A percentile compares a stretch with the other conserved stretches of the same genome.
phyloP scores from a whole-genome alignment of 2,888 invertebrate genomes.

The Glaucopsyche alexis region DNA sequence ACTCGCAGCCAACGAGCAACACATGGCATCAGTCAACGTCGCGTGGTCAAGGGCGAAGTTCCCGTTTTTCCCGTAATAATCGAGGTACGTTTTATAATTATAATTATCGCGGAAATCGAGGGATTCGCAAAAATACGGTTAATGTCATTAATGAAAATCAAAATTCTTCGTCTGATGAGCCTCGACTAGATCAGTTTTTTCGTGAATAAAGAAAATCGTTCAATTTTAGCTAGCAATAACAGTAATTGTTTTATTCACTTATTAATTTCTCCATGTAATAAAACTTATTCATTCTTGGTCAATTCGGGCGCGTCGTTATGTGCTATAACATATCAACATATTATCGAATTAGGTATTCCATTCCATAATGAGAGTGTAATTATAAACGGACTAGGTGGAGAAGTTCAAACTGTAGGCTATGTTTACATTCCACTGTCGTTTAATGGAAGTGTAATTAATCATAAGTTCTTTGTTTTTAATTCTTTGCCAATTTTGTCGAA shows the following conservation, averaged over 20 bases:
- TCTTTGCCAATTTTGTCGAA: conserved; percentile 12
- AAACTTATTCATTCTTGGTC: conserved; percentile 17
- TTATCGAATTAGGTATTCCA: conserved; percentile 4
- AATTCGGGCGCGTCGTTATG: conserved; percentile 30
- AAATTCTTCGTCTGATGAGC: not conserved
- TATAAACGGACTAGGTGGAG: conserved; percentile 33
- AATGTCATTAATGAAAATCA: not conserved
- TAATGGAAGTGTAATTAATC: conserved; percentile 26
- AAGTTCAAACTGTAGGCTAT: conserved; percentile 31
- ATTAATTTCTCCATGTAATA: conserved; percentile 5
- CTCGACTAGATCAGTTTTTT: conserved; percentile 24
- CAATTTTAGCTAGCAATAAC: conserved; percentile 22
- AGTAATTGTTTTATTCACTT: conserved; percentile 17
- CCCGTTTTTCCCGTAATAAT: not conserved
- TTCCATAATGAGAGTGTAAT: conserved; percentile 20
- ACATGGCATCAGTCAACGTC: not conserved
- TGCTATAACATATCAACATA: conserved; percentile 28
- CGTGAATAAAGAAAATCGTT: conserved; percentile 16
- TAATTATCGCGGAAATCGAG: conserved; percentile 7
- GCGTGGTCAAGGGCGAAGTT: too few relatives aligned
- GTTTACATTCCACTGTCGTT: conserved; percentile 25
- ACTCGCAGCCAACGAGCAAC: not conserved
- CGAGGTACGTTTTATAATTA: not conserved
- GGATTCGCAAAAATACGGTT: not conserved
- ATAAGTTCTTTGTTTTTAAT: conserved; percentile 34